These are phyloP conservation scores for Leptosomus discolor DNA, from an alignment of 2,113 vertebrate species.

Conservation along the genomic window DNA sequence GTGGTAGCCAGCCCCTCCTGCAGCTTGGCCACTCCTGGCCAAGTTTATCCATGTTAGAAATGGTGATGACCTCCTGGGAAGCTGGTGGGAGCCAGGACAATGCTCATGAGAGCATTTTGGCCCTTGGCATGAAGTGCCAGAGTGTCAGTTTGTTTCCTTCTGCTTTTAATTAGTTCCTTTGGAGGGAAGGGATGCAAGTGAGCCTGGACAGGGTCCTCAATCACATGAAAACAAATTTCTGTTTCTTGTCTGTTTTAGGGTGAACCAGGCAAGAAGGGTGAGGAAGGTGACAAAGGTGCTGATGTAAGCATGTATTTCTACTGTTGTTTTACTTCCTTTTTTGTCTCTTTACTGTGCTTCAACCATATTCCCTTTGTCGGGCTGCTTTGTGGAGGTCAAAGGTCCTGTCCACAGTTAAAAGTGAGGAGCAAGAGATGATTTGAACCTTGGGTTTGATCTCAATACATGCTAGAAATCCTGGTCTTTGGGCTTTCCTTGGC, in stretches of 20 bases:
- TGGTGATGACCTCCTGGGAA: neutral
- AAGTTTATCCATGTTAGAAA: neutral
- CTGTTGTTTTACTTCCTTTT: neutral
- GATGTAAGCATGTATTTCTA: slow-evolving; percentile 68
- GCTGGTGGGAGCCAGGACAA: neutral
- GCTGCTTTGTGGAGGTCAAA: neutral
- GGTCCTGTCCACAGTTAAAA: neutral
- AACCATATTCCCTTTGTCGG: neutral
- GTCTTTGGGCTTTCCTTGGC: neutral
- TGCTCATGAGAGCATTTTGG: neutral
- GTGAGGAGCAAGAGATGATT: neutral
- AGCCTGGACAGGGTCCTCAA: neutral
- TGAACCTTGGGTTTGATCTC: neutral
- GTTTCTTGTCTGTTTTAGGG: slow-evolving; percentile 74
- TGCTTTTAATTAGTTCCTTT: neutral
- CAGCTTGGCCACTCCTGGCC: neutral
- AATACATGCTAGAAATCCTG: neutral
- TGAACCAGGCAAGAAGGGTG: slow-evolving; percentile 81
- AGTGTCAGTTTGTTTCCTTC: neutral
- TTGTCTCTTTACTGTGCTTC: neutral
- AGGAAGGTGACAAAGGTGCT: slow-evolving; percentile 77
- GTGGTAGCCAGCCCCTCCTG: neutral
- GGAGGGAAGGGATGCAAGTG: neutral
- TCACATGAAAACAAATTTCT: neutral
- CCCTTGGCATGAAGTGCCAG: neutral